Evolutionary conservation across 2,797 vertebrate species (phyloP).

Genomic region (Sylvilagus floridanus): DNA sequence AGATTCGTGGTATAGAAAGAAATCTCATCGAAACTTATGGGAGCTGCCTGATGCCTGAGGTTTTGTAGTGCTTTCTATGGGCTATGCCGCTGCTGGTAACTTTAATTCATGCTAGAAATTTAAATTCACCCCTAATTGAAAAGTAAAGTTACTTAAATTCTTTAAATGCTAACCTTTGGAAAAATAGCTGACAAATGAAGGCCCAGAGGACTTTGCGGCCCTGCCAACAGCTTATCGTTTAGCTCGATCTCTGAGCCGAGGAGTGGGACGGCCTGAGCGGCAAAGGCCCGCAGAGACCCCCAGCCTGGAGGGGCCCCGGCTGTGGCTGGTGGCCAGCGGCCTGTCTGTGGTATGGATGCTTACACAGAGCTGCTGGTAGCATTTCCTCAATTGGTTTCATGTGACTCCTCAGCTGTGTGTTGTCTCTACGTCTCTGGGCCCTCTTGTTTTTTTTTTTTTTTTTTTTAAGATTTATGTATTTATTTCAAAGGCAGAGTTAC

Average conservation of each 20-base stretch:
- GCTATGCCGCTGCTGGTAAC: constrained; percentile 67
- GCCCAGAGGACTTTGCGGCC: constrained; percentile 82
- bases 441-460: constrained; percentile 60
- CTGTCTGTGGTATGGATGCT: constrained; percentile 85
- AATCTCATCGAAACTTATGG: constrained; percentile 34
- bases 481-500: constrained; percentile 53
- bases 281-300: constrained; percentile 84
- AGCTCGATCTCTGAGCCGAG: constrained; percentile 86
- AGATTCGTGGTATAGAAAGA: constrained; percentile 42
- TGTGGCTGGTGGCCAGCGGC: constrained; percentile 85
- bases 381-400: constrained; percentile 88
- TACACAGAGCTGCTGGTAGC: constrained; percentile 86
- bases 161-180: constrained; percentile 81
- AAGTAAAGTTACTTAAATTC: constrained; percentile 83
- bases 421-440: constrained; percentile 86
- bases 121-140: constrained; percentile 79
- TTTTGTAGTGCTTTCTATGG: constrained; percentile 55
- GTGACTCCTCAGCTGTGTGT: constrained; percentile 89
- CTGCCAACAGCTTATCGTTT: constrained; percentile 87
- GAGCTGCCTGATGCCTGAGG: constrained; percentile 14
- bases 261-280: constrained; percentile 83
- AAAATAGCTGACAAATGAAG: constrained; percentile 84
- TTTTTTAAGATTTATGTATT: not conserved
- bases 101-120: constrained; percentile 74
- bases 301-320: constrained; percentile 85